Evolutionary conservation across 64 coral and sea anemone genomes (phyloP), one percentile per base, ranked within the genome.

Genomic region (Acropora yongei): DNA sequence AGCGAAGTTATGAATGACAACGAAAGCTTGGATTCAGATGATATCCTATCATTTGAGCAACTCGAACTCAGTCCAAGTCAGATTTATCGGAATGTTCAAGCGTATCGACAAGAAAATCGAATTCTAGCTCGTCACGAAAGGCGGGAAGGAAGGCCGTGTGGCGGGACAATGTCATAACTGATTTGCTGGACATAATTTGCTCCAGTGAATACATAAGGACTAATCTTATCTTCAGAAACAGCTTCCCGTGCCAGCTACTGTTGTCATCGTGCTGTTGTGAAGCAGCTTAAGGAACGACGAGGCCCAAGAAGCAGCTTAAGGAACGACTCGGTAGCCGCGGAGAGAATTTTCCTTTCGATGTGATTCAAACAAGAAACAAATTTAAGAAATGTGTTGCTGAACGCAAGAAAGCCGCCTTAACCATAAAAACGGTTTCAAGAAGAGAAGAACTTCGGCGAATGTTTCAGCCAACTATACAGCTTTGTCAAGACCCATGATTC

Each of bases 181-280:
- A 86, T 86, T 40, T 86, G 82, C 60, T 86, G 82, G 82, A 86
- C 82, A 86, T 86, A 86, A 86, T 86, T 86, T 86, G 82, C 69
- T 86, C 82, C 82, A 86, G 82, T 86, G 82, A 86, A 46, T 86
- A 86, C 69, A 61, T 86, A 4, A 86, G 82, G 58, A 86, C 44
- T 44, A 86, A 86, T 69, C 61, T 86, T 86, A 86, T 86, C 58
- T 86, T 86, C 58, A 86, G 82, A 86, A 86, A 86, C 82, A n/a
- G n/a, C n/a, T n/a, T n/a, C n/a, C n/a, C n/a, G n/a, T n/a, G n/a
- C n/a, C n/a, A n/a, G n/a, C n/a, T n/a, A n/a, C n/a, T n/a, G 30
- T 30, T 30, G 30, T 30, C 30, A 30, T 30, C 30, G 30, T 30
- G 30, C 30, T 30, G 30, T 30, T 30, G 30, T 30, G 30, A 30